Evolutionary conservation across 2,113 vertebrate genomes (phyloP), one percentile per base, ranked within the genome.

Genomic region (Melanostigma gelatinosum): DNA sequence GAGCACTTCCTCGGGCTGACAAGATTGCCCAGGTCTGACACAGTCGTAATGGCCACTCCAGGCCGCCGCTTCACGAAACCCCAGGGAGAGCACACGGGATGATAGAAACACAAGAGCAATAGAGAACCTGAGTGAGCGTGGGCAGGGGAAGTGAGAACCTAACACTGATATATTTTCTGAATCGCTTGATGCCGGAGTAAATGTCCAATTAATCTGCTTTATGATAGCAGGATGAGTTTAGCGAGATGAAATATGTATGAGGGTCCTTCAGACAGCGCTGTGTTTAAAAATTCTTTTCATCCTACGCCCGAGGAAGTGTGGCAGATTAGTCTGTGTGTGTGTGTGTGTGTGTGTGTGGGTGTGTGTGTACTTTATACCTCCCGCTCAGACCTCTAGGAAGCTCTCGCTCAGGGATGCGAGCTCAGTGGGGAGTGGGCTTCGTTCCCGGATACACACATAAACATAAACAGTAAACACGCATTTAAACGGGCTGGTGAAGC

Each of bases 161-260:
- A 81, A 86, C 69, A 69, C 68, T 85, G 87, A 82, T 85, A 75
- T 84, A 83, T 90, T 87, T 88, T 87, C 82, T 60, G 79, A 85
- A 94, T 91, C 76, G 79, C 93, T 93, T 93, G 89, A 93, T 92
- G 91, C 84, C 84, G 58, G 88, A 88, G 85, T 90, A 90, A 92
- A 91, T 85, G 92, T 93, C 90, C 85, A 91, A 93, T 94, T 89
- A 92, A 93, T 93, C 82, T 84, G 82, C 84, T 82, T 91, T 89
- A 83, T 90, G 85, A 85, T 80, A 82, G 79, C 83, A 66, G 85
- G 82, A 80, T 79, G 87, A 87, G 91, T 83, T 91, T 57, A 52
- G 82, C 62, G 24, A 82, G 83, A 86, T 93, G 86, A 93, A 93
- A 94, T 93, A 93, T 94, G 88, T 83, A 94, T 93, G 90, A 93